These are phyloP conservation scores for Pogonocichla stellata DNA, from an alignment of 2,113 vertebrate genomes.

Conservation along the genomic window DNA sequence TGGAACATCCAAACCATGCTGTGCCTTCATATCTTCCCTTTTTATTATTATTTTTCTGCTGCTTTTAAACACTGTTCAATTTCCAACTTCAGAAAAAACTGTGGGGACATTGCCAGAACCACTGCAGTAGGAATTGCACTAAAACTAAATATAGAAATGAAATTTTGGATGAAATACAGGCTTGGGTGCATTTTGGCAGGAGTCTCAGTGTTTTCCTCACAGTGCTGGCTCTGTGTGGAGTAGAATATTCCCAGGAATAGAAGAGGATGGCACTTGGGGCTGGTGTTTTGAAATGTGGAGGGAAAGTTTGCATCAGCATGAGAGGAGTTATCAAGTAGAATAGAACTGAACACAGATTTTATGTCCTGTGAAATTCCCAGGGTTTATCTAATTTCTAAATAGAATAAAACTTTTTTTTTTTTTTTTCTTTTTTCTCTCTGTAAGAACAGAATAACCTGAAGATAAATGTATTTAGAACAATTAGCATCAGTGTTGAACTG, in stretches of 20 bases:
- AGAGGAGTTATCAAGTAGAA: background rate
- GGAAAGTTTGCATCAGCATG: background rate
- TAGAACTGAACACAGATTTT: background rate
- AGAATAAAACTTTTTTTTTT: background rate
- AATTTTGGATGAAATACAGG: constrained; percentile 25
- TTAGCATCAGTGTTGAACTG: background rate
- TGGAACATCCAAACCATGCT: too few relatives aligned
- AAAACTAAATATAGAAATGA: constrained; percentile 36
- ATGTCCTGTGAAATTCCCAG: background rate
- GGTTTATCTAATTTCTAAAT: background rate
- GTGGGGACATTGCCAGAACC: constrained; percentile 24
- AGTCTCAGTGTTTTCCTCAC: background rate
- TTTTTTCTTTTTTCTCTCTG: too few relatives aligned
- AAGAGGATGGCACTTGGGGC: background rate
- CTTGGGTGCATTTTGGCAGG: constrained; percentile 47
- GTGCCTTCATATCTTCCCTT: background rate
- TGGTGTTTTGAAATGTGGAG: background rate
- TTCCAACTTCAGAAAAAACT: background rate
- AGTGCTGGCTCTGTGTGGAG: background rate
- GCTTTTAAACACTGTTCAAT: background rate
- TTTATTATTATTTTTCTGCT: background rate
- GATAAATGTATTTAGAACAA: background rate
- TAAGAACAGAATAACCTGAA: background rate
- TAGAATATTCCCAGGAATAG: constrained; percentile 36
- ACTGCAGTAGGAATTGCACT: constrained; percentile 13